Evolutionary conservation across 2,797 vertebrate genomes (phyloP), one percentile per base, ranked within the genome.

Genomic region (Tadarida brasiliensis): DNA sequence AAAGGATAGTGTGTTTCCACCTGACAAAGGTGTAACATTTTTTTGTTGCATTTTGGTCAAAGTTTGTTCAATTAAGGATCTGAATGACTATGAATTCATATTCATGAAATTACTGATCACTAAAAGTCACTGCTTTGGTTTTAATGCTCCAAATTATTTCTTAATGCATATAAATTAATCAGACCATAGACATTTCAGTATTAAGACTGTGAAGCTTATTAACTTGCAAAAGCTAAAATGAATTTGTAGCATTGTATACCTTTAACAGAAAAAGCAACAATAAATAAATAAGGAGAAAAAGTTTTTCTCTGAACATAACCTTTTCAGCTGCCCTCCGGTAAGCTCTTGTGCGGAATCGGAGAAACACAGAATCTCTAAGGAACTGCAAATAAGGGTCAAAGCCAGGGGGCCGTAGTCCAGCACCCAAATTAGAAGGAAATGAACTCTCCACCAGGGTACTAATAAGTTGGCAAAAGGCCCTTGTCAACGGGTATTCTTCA

Each of bases 321-420:
- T 99, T 99, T 98, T 99, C 99, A 81, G 99, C 99, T 15, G 99
- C 99, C 96, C 98, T 99, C 26, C 99, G 98, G 97, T 99, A 99
- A 14, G 99, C 99, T 98, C 99, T 98, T n/a, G 99, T 99, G 71
- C 99, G 99, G 97, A 99, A 99, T n/a, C 99, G 99, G 14, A 99
- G 99, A 98, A 99, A 99, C 67, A 99, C 99, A 0, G 99, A 98
- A 61, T 99, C 99, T 26, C 99, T 99, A 92, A 99, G 98, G 98
- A 99, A 99, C 97, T 99, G 99, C 39, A 99, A 98, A 92, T 99
- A 99, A 30, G 99, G 99, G 96, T 99, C 99, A 90, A 99, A 99
- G 61, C 99, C 99, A 1, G 99, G 99, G 0, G 99, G 99, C 0
- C 99, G 99, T 0, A 99, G 98, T 28, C 99, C 99, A 5, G 99